phyloP scores from a whole-genome alignment of 2,888 invertebrate genomes.

The Euplexia lucipara region DNA sequence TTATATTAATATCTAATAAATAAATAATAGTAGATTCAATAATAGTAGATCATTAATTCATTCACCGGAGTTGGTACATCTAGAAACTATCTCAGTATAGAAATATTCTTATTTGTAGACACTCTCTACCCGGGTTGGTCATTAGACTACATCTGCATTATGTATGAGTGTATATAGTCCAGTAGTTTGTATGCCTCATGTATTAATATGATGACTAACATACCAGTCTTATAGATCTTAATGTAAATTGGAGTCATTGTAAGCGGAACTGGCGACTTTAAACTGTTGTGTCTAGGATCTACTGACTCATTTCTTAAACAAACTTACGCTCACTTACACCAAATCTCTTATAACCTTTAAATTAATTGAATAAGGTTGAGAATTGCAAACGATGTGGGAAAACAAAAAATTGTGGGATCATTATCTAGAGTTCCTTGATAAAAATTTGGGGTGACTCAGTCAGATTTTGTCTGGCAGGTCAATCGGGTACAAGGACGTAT shows the following conservation, averaged over 20 bases:
- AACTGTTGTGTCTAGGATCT: constrained; percentile 58
- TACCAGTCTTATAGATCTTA: constrained; percentile 57
- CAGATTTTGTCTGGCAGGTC: constrained; percentile 61
- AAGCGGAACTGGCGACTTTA: constrained; percentile 80
- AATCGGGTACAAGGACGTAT: constrained; percentile 55
- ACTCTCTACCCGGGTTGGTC: neutral
- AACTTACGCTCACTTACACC: neutral
- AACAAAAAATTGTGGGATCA: constrained; percentile 18
- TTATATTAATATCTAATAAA: no score
- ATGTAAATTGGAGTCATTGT: constrained; percentile 77
- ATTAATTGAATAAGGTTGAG: constrained; percentile 30
- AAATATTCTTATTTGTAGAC: no score
- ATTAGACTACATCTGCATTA: constrained; percentile 1
- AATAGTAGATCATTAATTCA: no score
- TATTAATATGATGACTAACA: constrained; percentile 58
- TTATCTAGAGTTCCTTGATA: constrained; percentile 49
- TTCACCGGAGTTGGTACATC: no score
- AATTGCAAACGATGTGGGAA: neutral
- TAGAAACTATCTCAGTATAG: neutral
- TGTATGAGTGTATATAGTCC: constrained; percentile 18
- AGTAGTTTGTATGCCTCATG: constrained; percentile 36
- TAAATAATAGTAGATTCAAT: no score
- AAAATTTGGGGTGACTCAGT: constrained; percentile 58
- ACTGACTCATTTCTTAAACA: constrained; percentile 53
- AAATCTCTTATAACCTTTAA: constrained; percentile 4